Evolutionary conservation across 2,888 invertebrate species (phyloP).

Genomic region (Sinopyrophorus schimmeli): DNA sequence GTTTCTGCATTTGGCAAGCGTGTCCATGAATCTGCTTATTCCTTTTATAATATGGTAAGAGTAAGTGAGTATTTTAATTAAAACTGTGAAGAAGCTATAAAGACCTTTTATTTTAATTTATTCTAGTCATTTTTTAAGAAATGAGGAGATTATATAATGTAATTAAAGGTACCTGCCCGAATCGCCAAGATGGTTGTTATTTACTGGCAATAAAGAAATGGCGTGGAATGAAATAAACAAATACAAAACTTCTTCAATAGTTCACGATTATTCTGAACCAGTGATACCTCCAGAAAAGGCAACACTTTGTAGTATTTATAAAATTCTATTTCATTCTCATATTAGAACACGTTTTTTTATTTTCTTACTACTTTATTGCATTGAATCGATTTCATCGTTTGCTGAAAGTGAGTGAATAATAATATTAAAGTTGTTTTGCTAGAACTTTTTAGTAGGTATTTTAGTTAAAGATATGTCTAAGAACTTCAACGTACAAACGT

Average conservation of each 20-base stretch:
- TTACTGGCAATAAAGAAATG: not conserved
- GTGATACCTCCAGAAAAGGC: too few relatives aligned
- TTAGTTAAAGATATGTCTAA: too few relatives aligned
- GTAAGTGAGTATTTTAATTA: too few relatives aligned
- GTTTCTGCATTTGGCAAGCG: not conserved
- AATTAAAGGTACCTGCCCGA: conserved; percentile 1
- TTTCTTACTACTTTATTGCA: too few relatives aligned
- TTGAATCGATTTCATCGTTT: too few relatives aligned
- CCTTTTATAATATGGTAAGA: conserved; percentile 7
- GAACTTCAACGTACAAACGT: too few relatives aligned
- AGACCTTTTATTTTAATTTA: not conserved
- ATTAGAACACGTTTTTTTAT: too few relatives aligned
- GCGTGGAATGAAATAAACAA: not conserved
- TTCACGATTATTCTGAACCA: not conserved
- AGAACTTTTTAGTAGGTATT: too few relatives aligned
- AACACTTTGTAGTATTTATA: too few relatives aligned
- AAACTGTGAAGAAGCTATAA: not conserved
- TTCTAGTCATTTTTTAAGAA: not conserved
- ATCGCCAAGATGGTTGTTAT: conserved; percentile 8
- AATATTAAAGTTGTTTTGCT: too few relatives aligned
- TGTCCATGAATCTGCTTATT: not conserved
- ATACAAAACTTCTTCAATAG: not conserved
- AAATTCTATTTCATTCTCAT: too few relatives aligned
- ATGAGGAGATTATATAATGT: not conserved
- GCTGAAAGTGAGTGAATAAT: too few relatives aligned